Conservation (phyloP, 2,113 vertebrate genomes). For the Rousettus leschenaultii region DNA sequence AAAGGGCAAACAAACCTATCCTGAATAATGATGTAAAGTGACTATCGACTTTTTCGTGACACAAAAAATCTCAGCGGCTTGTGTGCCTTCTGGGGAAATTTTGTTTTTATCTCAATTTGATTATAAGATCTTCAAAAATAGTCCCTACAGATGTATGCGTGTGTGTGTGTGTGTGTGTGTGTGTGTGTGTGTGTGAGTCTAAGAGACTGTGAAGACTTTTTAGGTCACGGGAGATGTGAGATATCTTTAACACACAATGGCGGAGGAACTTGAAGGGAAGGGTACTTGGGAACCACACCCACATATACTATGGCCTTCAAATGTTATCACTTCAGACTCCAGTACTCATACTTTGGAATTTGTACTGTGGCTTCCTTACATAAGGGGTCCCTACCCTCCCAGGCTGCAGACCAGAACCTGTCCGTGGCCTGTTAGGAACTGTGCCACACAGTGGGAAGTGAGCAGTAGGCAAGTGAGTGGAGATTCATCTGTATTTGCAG, state of each 20-base stretch:
- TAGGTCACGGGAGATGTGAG: not conserved
- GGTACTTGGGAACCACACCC: not conserved
- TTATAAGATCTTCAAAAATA: not conserved
- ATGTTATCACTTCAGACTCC: not conserved
- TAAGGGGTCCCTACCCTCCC: no score
- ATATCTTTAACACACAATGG: not conserved
- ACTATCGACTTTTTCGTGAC: not conserved
- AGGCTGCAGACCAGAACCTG: no score
- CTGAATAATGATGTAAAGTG: not conserved
- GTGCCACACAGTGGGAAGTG: no score
- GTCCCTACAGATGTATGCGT: not conserved
- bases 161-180: no score
- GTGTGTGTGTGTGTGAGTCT: not conserved
- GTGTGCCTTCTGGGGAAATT: not conserved
- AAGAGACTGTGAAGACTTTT: not conserved
- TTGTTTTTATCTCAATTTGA: not conserved
- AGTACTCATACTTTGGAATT: not conserved
- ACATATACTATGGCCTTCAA: not conserved
- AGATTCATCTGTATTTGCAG: no score
- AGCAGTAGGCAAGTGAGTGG: no score
- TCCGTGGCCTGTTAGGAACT: no score
- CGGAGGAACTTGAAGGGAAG: not conserved
- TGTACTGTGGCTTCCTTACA: not conserved
- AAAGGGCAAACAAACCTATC: not conserved
- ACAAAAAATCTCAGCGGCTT: not conserved